Percentiles rank a stretch among this genome's conserved stretches.
phyloP scores from a whole-genome alignment of 1,140 invertebrate species.

The Helicoverpa zea region DNA sequence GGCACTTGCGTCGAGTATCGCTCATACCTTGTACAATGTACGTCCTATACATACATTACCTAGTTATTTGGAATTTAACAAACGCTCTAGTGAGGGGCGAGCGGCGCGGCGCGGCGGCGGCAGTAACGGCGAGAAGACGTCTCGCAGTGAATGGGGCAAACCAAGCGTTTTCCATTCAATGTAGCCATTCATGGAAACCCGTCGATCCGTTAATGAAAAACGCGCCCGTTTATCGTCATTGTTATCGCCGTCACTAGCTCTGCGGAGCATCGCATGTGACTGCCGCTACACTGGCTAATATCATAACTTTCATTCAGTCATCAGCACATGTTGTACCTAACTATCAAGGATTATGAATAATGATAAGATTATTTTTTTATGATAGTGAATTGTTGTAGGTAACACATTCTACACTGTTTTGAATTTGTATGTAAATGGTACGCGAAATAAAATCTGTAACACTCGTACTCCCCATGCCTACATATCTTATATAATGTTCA shows the following conservation, averaged over 20 bases:
- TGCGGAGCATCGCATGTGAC: constrained; percentile 55
- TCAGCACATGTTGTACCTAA: constrained; percentile 20
- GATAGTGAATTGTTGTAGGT: constrained; percentile 30
- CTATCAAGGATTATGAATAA: constrained; percentile 36
- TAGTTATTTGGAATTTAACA: constrained; percentile 13
- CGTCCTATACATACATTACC: neutral
- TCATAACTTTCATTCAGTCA: constrained; percentile 72
- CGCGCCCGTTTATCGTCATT: constrained; percentile 73
- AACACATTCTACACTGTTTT: constrained; percentile 2
- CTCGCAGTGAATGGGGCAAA: constrained; percentile 72
- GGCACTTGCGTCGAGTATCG: constrained; percentile 15
- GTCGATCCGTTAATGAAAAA: constrained; percentile 83
- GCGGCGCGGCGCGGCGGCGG: constrained; percentile 47
- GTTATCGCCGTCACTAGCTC: constrained; percentile 66
- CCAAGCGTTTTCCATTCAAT: constrained; percentile 80
- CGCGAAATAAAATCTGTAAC: neutral
- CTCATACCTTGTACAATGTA: constrained; percentile 14
- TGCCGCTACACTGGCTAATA: constrained; percentile 30
- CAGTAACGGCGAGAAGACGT: constrained; percentile 17
- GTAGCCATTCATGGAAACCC: constrained; percentile 83
- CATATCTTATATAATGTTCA: no score
- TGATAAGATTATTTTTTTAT: constrained; percentile 54
- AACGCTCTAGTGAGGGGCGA: constrained; percentile 27
- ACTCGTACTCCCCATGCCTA: no score
- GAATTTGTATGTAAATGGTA: no score